Evolutionary conservation across 2,113 vertebrate genomes (phyloP), one percentile per base, ranked within the genome.

Genomic region (Trachemys scripta): DNA sequence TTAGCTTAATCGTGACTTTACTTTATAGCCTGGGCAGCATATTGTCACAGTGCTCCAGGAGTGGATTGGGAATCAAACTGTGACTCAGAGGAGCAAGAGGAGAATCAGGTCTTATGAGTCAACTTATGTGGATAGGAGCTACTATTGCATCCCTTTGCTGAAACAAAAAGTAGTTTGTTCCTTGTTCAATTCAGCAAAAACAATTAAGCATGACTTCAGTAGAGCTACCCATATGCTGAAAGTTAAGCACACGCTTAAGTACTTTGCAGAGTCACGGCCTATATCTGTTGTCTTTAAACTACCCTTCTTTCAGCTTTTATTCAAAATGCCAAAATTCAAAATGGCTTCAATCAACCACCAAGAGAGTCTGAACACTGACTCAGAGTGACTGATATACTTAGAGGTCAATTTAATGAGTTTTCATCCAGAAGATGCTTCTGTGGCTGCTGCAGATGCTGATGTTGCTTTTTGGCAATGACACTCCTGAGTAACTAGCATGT

Each of bases 151-250:
- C 5, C 5, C 50, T 11, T 56, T 47, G 84, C 7, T 84, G 38
- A 35, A 80, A 6, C 27, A 91, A 35, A 45, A 4, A 19, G 82
- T n/a, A 17, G 69, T 87, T 89, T 53, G 3, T 82, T 90, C 75
- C n/a, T 81, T 27, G 50, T 75, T 85, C 0, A 0, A 16, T 16
- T 95, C 87, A 76, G 65, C 29, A 75, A 92, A 59, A 54, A 10
- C 20, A 80, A 91, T 87, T 95, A 4, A 8, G 3, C 17, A 5
- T 53, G 3, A 80, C 38, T 95, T 95, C 5, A 69, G 2, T 17
- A 0, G 0, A 42, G 31, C 75, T 92, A n/a, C 6, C 89, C 0
- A 0, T 80, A 35, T 17, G 45, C 8, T 87, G 27, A 24, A 50
- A 84, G 20, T 76, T 85, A 59, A 50, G 6, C 24, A 65, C 4